phyloP scores from a whole-genome alignment of 2,113 vertebrate genomes.

The Salvelinus namaycush region DNA sequence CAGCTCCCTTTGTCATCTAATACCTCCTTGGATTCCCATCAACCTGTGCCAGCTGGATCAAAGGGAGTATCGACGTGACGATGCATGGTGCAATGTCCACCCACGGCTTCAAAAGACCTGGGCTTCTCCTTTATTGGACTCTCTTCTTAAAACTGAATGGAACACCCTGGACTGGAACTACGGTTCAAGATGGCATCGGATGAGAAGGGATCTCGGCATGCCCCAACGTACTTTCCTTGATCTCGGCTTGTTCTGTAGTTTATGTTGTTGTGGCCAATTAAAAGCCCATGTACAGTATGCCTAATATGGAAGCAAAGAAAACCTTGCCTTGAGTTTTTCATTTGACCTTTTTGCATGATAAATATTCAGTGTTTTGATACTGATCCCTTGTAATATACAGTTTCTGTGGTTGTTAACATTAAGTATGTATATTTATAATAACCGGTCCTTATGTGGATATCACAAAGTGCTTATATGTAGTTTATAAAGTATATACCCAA shows the following conservation, averaged over 20 bases:
- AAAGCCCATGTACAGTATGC: constrained; percentile 20
- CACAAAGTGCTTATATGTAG: not conserved
- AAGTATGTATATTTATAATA: not conserved
- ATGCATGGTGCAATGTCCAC: not conserved
- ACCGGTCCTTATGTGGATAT: not conserved
- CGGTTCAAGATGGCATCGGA: constrained; percentile 2
- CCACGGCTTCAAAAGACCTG: not conserved
- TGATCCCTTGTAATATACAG: constrained; percentile 16
- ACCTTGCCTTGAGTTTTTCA: not conserved
- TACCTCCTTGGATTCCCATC: constrained; percentile 43
- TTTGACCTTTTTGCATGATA: constrained; percentile 7
- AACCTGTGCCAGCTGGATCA: constrained; percentile 53
- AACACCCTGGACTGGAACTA: constrained; percentile 4
- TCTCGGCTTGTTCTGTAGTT: constrained; percentile 23
- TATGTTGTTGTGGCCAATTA: constrained; percentile 15
- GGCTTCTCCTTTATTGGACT: constrained; percentile 11
- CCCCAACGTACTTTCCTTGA: constrained; percentile 20
- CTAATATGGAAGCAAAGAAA: constrained; percentile 17
- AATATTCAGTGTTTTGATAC: constrained; percentile 23
- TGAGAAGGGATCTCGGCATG: not conserved
- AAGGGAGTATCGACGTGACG: constrained; percentile 47
- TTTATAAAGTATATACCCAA: not conserved
- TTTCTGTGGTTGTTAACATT: constrained; percentile 14
- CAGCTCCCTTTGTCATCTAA: constrained; percentile 52
- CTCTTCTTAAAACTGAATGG: not conserved